A percentile compares a stretch with the other conserved stretches of the same genome.
Conservation (phyloP, 1,140 invertebrate species). For the Drosophila azteca region DNA sequence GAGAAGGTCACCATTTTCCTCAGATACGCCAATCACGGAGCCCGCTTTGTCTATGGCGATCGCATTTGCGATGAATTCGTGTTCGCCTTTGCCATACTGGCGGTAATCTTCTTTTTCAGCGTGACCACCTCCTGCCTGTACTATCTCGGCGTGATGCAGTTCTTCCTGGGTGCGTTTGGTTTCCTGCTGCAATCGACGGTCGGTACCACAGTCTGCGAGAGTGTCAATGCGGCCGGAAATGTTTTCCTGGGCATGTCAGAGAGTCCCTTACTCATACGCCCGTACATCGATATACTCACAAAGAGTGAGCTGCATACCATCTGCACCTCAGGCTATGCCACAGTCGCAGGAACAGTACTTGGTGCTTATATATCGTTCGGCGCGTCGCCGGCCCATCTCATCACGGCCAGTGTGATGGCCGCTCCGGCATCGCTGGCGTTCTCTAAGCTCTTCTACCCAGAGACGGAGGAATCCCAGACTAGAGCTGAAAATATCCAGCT, state of each 20-base stretch:
- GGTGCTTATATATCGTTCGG: conserved; percentile 96
- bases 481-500: conserved; percentile 87
- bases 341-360: conserved; percentile 94
- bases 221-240: conserved; percentile 93
- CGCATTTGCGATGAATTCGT: conserved; percentile 86
- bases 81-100: conserved; percentile 92
- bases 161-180: conserved; percentile 90
- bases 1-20: conserved; percentile 91
- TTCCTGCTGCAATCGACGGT: conserved; percentile 89
- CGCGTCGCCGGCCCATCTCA: conserved; percentile 90
- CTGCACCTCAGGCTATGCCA: conserved; percentile 96
- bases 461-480: conserved; percentile 90
- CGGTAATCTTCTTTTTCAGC: conserved; percentile 95
- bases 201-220: conserved; percentile 95
- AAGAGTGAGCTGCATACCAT: conserved; percentile 95
- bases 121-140: conserved; percentile 93
- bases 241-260: conserved; percentile 95
- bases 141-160: conserved; percentile 93
- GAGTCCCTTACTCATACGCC: conserved; percentile 92
- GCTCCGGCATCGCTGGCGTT: conserved; percentile 94
- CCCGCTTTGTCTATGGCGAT: conserved; percentile 93
- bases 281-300: conserved; percentile 90
- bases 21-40: conserved; percentile 89
- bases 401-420: conserved; percentile 97
- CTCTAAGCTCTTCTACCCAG: conserved; percentile 95